Percentiles rank a stretch among this genome's conserved stretches.
Evolutionary conservation across 2,797 vertebrate species (phyloP).

Genomic region (Poecilia velifera): DNA sequence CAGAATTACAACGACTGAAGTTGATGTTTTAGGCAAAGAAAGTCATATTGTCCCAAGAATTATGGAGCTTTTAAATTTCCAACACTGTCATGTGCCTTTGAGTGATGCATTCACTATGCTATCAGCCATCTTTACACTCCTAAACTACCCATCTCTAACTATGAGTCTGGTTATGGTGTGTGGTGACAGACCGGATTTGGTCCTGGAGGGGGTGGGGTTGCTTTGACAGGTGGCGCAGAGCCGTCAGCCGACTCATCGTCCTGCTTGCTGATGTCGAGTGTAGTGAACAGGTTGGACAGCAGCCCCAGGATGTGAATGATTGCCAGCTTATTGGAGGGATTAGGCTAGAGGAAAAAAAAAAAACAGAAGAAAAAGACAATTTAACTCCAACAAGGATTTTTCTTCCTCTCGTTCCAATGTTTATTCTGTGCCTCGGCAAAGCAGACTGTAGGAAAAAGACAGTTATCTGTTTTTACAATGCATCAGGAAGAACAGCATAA

Average conservation of each 20-base stretch:
- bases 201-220: constrained; percentile 88
- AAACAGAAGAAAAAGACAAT: neutral
- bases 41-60: constrained; percentile 10
- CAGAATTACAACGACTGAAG: constrained; percentile 32
- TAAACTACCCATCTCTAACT: neutral
- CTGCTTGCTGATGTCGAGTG: constrained; percentile 96
- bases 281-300: constrained; percentile 97
- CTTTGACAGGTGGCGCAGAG: constrained; percentile 87
- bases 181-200: constrained; percentile 93
- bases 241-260: constrained; percentile 92
- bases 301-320: constrained; percentile 98
- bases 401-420: neutral
- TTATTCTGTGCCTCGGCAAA: neutral
- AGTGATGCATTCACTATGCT: neutral
- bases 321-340: constrained; percentile 97
- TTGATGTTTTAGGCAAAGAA: neutral
- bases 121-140: neutral
- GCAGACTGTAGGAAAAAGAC: neutral
- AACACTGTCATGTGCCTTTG: neutral
- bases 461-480: neutral
- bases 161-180: neutral
- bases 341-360: constrained; percentile 83
- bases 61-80: neutral
- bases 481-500: neutral
- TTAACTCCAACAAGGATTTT: constrained; percentile 9